A percentile compares a stretch with the other conserved stretches of the same genome.
These are phyloP conservation scores for Drosophila hamatofila DNA, from an alignment of 2,888 invertebrate species.

Conservation along the genomic window DNA sequence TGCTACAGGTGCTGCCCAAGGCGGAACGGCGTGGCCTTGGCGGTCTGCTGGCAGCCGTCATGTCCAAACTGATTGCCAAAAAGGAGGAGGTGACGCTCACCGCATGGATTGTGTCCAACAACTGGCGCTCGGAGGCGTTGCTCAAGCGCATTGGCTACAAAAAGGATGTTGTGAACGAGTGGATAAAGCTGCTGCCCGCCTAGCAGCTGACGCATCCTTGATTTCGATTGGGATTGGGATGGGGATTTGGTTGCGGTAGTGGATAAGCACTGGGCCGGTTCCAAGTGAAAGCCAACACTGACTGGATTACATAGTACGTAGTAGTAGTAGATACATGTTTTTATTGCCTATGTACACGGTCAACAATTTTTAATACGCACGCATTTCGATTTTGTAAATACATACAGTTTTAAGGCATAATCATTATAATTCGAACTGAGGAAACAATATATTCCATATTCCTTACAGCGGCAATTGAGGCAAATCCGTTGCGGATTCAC, in stretches of 20 bases:
- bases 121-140: conserved; percentile 74
- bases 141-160: conserved; percentile 74
- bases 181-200: conserved; percentile 75
- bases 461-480: conserved; percentile 34
- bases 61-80: conserved; percentile 72
- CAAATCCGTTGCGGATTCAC: conserved; percentile 21
- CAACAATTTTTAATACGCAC: conserved; percentile 62
- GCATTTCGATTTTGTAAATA: conserved; percentile 40
- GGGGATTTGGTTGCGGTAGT: not conserved
- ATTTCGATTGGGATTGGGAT: not conserved
- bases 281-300: conserved; percentile 6
- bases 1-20: conserved; percentile 76
- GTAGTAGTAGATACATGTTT: conserved; percentile 17
- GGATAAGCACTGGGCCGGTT: not conserved
- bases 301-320: conserved; percentile 15
- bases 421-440: conserved; percentile 38
- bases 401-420: conserved; percentile 58
- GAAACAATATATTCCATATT: conserved; percentile 45
- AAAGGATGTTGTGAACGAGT: conserved; percentile 66
- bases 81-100: conserved; percentile 63
- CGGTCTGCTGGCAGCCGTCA: conserved; percentile 61
- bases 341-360: conserved; percentile 67
- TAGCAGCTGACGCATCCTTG: not conserved
- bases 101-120: conserved; percentile 75
- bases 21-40: conserved; percentile 79